These are phyloP conservation scores for Zingel zingel DNA, from an alignment of 2,113 vertebrate species.

Conservation along the genomic window DNA sequence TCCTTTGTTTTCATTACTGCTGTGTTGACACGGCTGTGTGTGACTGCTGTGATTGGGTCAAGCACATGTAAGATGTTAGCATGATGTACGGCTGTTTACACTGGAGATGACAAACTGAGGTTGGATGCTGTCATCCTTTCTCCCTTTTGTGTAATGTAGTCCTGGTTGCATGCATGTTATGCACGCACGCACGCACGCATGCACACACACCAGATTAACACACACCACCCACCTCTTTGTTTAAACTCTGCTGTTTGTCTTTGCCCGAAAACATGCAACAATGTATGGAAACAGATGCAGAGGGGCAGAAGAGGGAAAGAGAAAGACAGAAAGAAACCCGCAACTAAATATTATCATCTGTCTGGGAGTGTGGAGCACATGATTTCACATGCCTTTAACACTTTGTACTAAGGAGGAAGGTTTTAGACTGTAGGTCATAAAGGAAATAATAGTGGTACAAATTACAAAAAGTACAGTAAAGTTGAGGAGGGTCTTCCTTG, in stretches of 20 bases:
- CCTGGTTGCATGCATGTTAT: conserved; percentile 48
- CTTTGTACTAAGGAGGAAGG: conserved; percentile 4
- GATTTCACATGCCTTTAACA: conserved; percentile 65
- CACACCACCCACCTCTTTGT: conserved; percentile 73
- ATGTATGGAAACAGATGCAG: conserved; percentile 83
- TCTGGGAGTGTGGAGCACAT: conserved; percentile 68
- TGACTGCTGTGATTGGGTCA: conserved; percentile 50
- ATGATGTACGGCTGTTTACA: conserved; percentile 82
- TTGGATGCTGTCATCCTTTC: conserved; percentile 74
- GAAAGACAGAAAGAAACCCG: conserved; percentile 50
- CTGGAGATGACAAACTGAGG: conserved; percentile 80
- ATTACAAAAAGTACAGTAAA: conserved; percentile 62
- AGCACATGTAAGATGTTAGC: conserved; percentile 78
- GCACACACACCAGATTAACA: conserved; percentile 38
- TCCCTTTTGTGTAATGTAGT: conserved; percentile 73
- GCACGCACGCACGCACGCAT: conserved; percentile 24
- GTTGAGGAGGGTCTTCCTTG: conserved; percentile 62
- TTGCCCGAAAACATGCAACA: conserved; percentile 79
- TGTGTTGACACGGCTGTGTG: conserved; percentile 46
- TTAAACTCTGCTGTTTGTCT: conserved; percentile 77
- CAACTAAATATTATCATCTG: conserved; percentile 82
- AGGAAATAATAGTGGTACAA: conserved; percentile 40
- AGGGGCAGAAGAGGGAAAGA: conserved; percentile 25
- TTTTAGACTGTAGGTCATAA: conserved; percentile 40
- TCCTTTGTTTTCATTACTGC: conserved; percentile 57